A percentile compares a stretch with the other conserved stretches of the same genome.
Evolutionary conservation across 1,140 invertebrate species (phyloP).

Genomic region (Eriosoma lanigerum): DNA sequence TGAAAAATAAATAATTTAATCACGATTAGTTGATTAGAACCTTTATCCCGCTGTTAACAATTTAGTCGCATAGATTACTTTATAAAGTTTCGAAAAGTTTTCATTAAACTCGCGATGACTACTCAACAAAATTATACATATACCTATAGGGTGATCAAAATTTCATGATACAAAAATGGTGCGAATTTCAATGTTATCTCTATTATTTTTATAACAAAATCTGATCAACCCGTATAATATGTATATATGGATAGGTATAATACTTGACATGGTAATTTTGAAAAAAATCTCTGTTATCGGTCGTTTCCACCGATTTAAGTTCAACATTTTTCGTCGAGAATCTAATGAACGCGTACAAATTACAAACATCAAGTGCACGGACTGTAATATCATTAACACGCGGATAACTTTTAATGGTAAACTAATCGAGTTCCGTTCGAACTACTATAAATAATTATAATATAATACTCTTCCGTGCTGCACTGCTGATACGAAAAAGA

Average conservation of each 20-base stretch:
- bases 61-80: too few relatives aligned
- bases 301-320: neutral
- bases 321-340: neutral
- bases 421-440: constrained; percentile 8
- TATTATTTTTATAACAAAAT: too few relatives aligned
- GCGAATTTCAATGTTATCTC: too few relatives aligned
- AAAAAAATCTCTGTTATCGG: neutral
- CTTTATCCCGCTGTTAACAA: too few relatives aligned
- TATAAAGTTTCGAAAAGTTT: neutral
- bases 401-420: constrained; percentile 12
- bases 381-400: neutral
- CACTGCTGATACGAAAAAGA: neutral
- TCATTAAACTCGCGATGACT: constrained; percentile 19
- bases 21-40: too few relatives aligned
- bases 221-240: too few relatives aligned
- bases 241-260: neutral
- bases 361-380: neutral
- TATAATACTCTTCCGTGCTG: neutral
- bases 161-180: too few relatives aligned
- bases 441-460: neutral
- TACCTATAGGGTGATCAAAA: too few relatives aligned
- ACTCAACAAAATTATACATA: too few relatives aligned
- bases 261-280: neutral
- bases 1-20: too few relatives aligned
- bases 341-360: neutral